Evolutionary conservation across 2,888 invertebrate species (phyloP), one percentile per base, ranked within the genome.

Genomic region (Eurytoma adleriae): DNA sequence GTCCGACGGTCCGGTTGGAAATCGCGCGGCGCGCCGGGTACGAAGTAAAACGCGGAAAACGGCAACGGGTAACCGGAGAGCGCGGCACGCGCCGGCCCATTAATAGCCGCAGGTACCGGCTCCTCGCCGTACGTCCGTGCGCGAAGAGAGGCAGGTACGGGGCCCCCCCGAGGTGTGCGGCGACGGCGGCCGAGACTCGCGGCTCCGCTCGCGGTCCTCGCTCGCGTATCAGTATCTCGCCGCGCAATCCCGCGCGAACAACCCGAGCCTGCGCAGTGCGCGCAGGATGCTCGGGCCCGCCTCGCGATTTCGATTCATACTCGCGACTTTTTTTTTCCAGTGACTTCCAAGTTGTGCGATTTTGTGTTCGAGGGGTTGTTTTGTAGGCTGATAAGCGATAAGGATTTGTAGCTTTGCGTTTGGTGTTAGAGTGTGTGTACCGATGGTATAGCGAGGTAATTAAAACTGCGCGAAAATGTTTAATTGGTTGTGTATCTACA

Each of bases 51-150:
- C 62, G 16, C 24, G n/a, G 16, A 2, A 7, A 27, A 16, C 16
- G 14, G 16, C 27, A 27, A 30, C 61, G 14, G 14, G 61, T 24
- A 13, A 62, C 13, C 12, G 16, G 30, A 62, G 30, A 62, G 27
- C 62, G 27, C 62, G 62, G 62, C 62, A 62, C 62, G 62, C 62
- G 16, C 30, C 27, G 4, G 5, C 24, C 24, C 24, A 24, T 24
- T 62, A n/a, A 2, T 7, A 16, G 16, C 18, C 3, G 57, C 30
- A 62, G 62, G 62, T 30, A 40, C 62, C 62, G 62, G 30, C 40
- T 62, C 62, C 62, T 62, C 62, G 24, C 62, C 40, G 27, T 62
- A 48, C 62, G 62, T 30, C 62, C 62, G 62, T 62, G 62, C 40
- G 4, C 61, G 18, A 16, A 18, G 56, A 18, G 16, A 20, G 59